These are phyloP conservation scores for Marmota flaviventris DNA, from an alignment of 2,113 vertebrate genomes.

Conservation along the genomic window DNA sequence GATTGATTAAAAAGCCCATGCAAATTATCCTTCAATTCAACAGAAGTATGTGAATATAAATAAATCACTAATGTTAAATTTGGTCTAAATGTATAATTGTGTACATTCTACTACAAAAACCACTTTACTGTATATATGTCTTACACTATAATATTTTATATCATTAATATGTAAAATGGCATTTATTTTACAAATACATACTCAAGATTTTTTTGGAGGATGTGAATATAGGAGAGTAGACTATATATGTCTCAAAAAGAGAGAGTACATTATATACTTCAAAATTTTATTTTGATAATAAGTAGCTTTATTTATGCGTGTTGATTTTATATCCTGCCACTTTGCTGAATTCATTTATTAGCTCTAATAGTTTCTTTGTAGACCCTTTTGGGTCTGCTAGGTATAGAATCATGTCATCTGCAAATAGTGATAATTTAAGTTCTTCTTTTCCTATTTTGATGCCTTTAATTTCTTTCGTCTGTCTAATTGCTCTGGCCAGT, in stretches of 20 bases:
- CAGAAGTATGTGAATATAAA: background rate
- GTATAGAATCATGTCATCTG: too few relatives aligned
- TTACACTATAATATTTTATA: background rate
- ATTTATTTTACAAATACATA: background rate
- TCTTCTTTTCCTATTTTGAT: too few relatives aligned
- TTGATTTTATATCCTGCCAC: too few relatives aligned
- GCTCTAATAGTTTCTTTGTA: too few relatives aligned
- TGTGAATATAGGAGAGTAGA: background rate
- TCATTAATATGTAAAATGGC: background rate
- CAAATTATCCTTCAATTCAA: background rate
- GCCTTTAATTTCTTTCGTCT: too few relatives aligned
- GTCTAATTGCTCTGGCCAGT: too few relatives aligned
- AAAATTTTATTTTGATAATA: background rate
- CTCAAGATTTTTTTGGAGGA: background rate
- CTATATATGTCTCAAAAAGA: background rate
- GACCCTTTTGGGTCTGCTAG: too few relatives aligned
- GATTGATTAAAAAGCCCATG: background rate
- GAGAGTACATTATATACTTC: background rate
- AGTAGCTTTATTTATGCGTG: background rate
- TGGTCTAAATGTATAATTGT: background rate
- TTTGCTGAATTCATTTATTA: too few relatives aligned
- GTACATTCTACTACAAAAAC: background rate
- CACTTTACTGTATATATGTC: background rate
- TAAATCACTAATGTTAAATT: background rate
- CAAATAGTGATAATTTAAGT: too few relatives aligned